A percentile compares a stretch with the other conserved stretches of the same genome.
These are phyloP conservation scores for Erebia epiphron DNA, from an alignment of 2,888 invertebrate genomes.

Conservation along the genomic window DNA sequence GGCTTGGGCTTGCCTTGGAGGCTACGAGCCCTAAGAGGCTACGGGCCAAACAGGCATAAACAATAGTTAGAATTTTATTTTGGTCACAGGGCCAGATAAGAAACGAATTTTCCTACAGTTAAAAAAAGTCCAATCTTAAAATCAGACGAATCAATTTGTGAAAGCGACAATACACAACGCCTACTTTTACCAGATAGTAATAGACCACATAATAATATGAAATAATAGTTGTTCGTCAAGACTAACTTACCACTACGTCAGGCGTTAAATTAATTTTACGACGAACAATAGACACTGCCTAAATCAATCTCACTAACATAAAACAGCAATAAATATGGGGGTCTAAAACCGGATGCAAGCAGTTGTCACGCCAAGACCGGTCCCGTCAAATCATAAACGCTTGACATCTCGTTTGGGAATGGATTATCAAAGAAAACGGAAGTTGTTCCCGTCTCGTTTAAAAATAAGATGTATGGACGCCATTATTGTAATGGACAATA, in stretches of 20 bases:
- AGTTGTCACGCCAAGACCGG: conserved; percentile 51
- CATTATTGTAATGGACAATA: conserved; percentile 30
- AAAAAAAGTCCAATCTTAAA: too few relatives aligned
- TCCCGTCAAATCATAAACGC: conserved; percentile 40
- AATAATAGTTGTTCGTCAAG: neutral
- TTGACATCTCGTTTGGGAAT: conserved; percentile 35
- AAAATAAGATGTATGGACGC: conserved; percentile 39
- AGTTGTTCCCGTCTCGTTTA: conserved; percentile 40
- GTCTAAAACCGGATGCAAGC: conserved; percentile 55
- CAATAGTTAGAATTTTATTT: too few relatives aligned
- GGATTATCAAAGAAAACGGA: conserved; percentile 41
- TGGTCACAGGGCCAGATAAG: too few relatives aligned
- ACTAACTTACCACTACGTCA: neutral
- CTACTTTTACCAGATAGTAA: too few relatives aligned
- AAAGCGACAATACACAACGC: too few relatives aligned
- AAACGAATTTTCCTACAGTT: too few relatives aligned
- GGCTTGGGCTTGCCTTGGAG: too few relatives aligned
- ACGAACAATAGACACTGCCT: conserved; percentile 27
- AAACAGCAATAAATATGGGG: conserved; percentile 59
- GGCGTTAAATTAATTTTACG: neutral
- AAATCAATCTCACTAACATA: conserved; percentile 50
- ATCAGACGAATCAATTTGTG: too few relatives aligned
- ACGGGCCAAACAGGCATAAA: too few relatives aligned
- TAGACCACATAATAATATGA: too few relatives aligned
- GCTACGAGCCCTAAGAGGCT: too few relatives aligned